phyloP scores from a whole-genome alignment of 2,797 vertebrate species.

The Okamejei kenojei region DNA sequence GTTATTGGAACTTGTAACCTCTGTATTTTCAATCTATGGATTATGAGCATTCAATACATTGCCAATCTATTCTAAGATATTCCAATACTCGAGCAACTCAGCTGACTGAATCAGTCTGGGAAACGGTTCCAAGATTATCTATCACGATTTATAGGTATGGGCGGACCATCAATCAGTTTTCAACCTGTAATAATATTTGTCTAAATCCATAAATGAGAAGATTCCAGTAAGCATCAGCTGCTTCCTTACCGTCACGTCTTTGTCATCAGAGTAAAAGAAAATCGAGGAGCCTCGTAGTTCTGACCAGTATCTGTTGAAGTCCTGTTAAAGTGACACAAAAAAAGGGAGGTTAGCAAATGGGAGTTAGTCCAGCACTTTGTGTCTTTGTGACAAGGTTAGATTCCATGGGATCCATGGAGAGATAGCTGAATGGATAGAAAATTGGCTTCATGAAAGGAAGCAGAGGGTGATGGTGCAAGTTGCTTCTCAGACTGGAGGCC shows the following conservation, averaged over 20 bases:
- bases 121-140: no score
- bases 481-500: no score
- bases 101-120: no score
- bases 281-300: conserved; percentile 57
- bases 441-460: no score
- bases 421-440: no score
- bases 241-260: conserved; percentile 51
- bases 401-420: no score
- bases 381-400: no score
- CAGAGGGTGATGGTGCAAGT: no score
- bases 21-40: background rate
- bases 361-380: background rate
- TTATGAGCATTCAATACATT: background rate
- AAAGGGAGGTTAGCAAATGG: background rate
- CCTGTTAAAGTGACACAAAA: conserved; percentile 46
- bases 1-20: background rate
- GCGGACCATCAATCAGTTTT: no score
- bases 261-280: conserved; percentile 57
- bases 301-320: conserved; percentile 55
- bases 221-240: background rate
- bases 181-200: background rate
- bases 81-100: no score
- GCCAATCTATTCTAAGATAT: background rate
- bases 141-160: no score
- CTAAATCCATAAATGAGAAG: background rate